Conservation (phyloP, 2,888 invertebrate species). For the Hartigia nigra region DNA sequence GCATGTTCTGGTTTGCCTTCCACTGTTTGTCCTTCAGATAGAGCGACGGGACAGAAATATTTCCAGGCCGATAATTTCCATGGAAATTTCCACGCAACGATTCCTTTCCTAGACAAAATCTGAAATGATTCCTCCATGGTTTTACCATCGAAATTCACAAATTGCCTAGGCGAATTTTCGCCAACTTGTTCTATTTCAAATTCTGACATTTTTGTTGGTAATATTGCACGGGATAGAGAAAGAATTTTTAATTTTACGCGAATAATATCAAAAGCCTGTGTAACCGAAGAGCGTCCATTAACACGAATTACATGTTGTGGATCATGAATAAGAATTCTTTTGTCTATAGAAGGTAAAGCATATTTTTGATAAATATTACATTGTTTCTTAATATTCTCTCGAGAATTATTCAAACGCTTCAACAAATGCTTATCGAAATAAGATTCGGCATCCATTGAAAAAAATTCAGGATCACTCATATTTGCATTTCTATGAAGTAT, state of each 20-base stretch:
- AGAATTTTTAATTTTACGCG: slow-evolving; percentile 64
- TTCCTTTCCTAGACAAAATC: slow-evolving; percentile 47
- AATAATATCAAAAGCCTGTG: slow-evolving; percentile 68
- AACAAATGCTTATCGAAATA: slow-evolving; percentile 65
- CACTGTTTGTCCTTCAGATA: slow-evolving; percentile 68
- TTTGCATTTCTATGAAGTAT: slow-evolving; percentile 45
- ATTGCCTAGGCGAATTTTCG: slow-evolving; percentile 17
- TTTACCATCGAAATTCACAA: slow-evolving; percentile 41
- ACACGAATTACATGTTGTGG: slow-evolving; percentile 71
- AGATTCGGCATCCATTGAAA: slow-evolving; percentile 49
- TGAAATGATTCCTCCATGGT: slow-evolving; percentile 57
- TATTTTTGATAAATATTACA: slow-evolving; percentile 68
- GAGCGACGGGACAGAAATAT: slow-evolving; percentile 74
- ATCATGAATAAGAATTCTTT: slow-evolving; percentile 68
- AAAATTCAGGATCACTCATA: slow-evolving; percentile 63
- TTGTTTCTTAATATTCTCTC: slow-evolving; percentile 65
- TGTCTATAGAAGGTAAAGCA: slow-evolving; percentile 67
- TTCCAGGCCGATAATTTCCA: slow-evolving; percentile 72
- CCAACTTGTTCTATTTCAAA: slow-evolving; percentile 15
- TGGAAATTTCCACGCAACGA: slow-evolving; percentile 56
- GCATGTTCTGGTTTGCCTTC: slow-evolving; percentile 70
- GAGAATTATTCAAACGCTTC: slow-evolving; percentile 67
- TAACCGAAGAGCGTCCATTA: slow-evolving; percentile 69
- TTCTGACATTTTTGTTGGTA: slow-evolving; percentile 55
- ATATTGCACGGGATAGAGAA: slow-evolving; percentile 56